These are phyloP conservation scores for Noturus placidus DNA, from an alignment of 2,113 vertebrate species.

Conservation along the genomic window DNA sequence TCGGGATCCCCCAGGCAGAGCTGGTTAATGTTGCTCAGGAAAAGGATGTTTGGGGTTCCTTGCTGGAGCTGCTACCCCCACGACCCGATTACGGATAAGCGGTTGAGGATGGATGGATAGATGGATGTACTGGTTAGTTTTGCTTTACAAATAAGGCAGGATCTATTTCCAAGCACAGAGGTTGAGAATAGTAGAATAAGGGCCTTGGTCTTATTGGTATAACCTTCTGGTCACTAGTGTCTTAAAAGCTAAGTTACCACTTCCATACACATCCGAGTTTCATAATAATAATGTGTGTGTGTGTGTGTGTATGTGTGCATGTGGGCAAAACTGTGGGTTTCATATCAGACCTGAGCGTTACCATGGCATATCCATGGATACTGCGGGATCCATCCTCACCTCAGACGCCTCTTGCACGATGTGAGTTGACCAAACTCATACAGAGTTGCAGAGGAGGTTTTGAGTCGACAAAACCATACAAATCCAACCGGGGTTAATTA, in stretches of 20 bases:
- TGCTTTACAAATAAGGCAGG: background rate
- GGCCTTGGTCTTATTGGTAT: background rate
- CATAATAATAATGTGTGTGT: background rate
- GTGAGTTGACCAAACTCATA: too few relatives aligned
- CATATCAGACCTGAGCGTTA: background rate
- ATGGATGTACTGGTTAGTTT: background rate
- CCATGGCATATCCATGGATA: conserved; percentile 17
- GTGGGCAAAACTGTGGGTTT: background rate
- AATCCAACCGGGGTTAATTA: too few relatives aligned
- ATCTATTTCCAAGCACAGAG: background rate
- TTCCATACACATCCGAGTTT: background rate
- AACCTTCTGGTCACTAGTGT: background rate
- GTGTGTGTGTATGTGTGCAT: background rate
- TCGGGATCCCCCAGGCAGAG: too few relatives aligned
- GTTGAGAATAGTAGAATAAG: background rate
- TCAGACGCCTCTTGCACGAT: too few relatives aligned
- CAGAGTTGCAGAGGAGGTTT: too few relatives aligned
- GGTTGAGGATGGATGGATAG: too few relatives aligned
- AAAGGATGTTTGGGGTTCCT: too few relatives aligned
- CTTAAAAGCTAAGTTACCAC: background rate
- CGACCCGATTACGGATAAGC: too few relatives aligned
- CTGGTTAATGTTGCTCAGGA: too few relatives aligned
- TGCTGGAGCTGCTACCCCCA: too few relatives aligned
- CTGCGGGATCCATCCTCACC: background rate
- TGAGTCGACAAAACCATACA: too few relatives aligned